Base-by-base conservation (phyloP, 1,140 invertebrate species). In the Arctopsyche grandis region DNA sequence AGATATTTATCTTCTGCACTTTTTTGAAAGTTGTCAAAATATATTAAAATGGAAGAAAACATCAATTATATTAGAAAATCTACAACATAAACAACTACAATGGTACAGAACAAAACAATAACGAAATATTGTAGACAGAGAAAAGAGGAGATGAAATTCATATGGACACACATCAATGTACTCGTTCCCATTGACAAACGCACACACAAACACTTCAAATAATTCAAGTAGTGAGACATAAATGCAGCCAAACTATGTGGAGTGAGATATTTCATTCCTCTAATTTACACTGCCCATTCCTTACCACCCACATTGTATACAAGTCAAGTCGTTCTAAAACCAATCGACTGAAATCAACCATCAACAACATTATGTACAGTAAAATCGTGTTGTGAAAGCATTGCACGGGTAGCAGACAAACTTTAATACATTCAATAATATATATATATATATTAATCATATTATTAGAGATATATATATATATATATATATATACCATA, bases 351-450 rank as follows among this genome's bases (percentile, higher is more conserved):
- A 43, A 44, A 52, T 44, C 24, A 52, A 73, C 69, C 69, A 73
- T 48, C 44, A 73, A 73, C 69, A 75, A 76, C 46, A 63, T 38
- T 76, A 76, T 76, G 19, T 76, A 76, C 56, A 76, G 14, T 76
- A 76, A 76, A 63, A 63, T 74, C 22, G 38, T 44, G 14, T 76
- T 26, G 56, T 10, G 10, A 76, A 75, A 75, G 73, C 73, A 60
- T 58, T 75, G 73, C 46, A 75, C 52, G 10, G 52, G 29, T 38
- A 29, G 29, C 29, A 48, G 73, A 75, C 73, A 75, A 56, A 75
- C 52, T 56, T 56, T 60, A 75, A 46, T 46, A 69, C 60, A 29
- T 29, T 19, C 56, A 19, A 60, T 38, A 38, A 38, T 38, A 38
- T 38, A 38, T 38, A n/a, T n/a, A n/a, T n/a, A n/a, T n/a, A n/a